These are phyloP conservation scores for Cirrhinus mrigala DNA, from an alignment of 2,797 vertebrate genomes.

Conservation along the genomic window DNA sequence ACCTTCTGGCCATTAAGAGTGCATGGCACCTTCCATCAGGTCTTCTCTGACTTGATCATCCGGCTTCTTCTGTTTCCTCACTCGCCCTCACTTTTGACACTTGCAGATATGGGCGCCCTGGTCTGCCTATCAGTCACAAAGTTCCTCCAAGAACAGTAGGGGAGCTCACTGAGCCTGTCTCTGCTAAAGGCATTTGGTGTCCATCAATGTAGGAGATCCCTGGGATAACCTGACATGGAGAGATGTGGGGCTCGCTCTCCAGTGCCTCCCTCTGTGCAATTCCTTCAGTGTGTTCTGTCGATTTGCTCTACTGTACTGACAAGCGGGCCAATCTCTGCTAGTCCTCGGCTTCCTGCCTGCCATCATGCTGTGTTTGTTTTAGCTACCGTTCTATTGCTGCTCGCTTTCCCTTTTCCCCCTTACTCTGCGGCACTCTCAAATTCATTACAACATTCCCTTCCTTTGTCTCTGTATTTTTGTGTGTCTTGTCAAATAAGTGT, in stretches of 20 bases:
- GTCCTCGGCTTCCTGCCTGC: conserved; percentile 50
- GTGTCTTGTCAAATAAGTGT: conserved; percentile 76
- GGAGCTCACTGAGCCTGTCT: conserved; percentile 55
- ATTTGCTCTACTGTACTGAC: conserved; percentile 78
- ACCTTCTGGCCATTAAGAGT: conserved; percentile 56
- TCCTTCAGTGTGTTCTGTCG: conserved; percentile 71
- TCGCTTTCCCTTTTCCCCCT: conserved; percentile 26
- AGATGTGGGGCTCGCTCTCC: conserved; percentile 47
- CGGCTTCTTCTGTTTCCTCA: conserved; percentile 43
- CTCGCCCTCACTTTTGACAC: conserved; percentile 59
- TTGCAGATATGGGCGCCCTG: conserved; percentile 56
- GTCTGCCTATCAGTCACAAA: conserved; percentile 59
- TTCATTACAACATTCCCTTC: conserved; percentile 71
- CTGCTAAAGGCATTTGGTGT: conserved; percentile 54
- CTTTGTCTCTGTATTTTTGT: conserved; percentile 64
- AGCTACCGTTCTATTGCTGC: conserved; percentile 64
- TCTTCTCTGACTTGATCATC: conserved; percentile 57
- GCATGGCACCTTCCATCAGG: conserved; percentile 54
- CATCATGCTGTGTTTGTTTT: conserved; percentile 75
- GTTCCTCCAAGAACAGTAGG: conserved; percentile 53
- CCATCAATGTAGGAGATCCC: conserved; percentile 56
- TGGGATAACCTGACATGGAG: conserved; percentile 57
- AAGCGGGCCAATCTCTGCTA: conserved; percentile 71
- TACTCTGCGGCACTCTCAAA: conserved; percentile 72
- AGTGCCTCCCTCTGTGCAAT: conserved; percentile 28